A percentile compares a stretch with the other conserved stretches of the same genome.
These are phyloP conservation scores for Perccottus glenii DNA, from an alignment of 2,113 vertebrate species.

Conservation along the genomic window DNA sequence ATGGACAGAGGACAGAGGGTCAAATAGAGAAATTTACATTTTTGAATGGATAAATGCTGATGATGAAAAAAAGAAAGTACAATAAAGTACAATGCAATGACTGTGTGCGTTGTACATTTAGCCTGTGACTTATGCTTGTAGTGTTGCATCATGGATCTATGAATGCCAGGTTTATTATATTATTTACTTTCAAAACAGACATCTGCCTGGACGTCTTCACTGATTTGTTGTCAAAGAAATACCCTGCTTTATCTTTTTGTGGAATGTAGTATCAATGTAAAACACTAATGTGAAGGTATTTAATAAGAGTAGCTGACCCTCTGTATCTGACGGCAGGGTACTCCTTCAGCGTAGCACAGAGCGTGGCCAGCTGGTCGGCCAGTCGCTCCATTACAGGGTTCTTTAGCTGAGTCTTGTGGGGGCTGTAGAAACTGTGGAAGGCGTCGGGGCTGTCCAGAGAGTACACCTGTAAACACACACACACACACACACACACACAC, in stretches of 20 bases:
- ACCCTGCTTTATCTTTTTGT: no score
- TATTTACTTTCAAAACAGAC: no score
- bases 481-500: background rate
- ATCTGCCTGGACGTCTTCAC: no score
- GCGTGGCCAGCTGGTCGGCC: constrained; percentile 94
- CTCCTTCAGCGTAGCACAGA: constrained; percentile 97
- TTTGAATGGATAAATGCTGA: no score
- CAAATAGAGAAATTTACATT: background rate
- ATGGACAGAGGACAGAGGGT: background rate
- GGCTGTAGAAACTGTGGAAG: constrained; percentile 98
- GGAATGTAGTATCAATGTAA: no score
- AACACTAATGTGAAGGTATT: no score
- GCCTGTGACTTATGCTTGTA: no score
- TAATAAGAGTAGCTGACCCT: constrained; percentile 78
- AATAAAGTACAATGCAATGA: no score
- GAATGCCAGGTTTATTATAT: no score
- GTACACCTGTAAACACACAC: constrained; percentile 83
- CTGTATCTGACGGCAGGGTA: constrained; percentile 96
- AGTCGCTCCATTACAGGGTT: constrained; percentile 93
- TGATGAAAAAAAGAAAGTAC: background rate
- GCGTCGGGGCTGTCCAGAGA: constrained; percentile 93
- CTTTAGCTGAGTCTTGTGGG: constrained; percentile 96
- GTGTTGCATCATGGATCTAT: no score
- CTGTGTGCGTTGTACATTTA: no score
- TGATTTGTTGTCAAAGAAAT: no score